Base-by-base conservation (phyloP, 2,113 vertebrate genomes). In the Notothenia rossii region DNA sequence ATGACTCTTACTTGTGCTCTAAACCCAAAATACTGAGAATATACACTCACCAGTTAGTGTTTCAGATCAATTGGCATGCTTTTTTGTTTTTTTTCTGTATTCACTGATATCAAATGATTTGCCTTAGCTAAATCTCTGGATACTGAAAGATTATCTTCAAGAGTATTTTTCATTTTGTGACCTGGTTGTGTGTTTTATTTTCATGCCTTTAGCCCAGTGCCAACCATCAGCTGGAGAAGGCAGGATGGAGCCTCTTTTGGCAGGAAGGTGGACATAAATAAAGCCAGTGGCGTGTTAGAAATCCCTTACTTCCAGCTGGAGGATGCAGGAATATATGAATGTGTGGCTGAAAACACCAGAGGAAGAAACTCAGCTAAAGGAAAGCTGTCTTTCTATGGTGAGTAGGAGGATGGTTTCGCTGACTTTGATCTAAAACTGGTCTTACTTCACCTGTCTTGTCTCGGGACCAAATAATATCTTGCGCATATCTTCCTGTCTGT, bases 251-350 rank as follows among this genome's bases (percentile, higher is more conserved):
- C 93, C 51, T 91, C 95, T 0, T 94, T 98, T 54, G 94, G 96
- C 12, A 94, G 96, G 84, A 99, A 98, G 75, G 96, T 97, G 64
- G 93, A 97, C 65, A 89, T 96, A 10, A 96, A 96, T 89, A 95
- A 96, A 62, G 96, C 96, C 0, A 96, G 94, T 0, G 96, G 96
- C 7, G 95, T 97, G 25, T 94, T 98, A 2, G 97, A 98, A 87
- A 97, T 99, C 85, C 97, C 97, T 36, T 98, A 97, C 64, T 98
- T 99, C 75, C 97, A 97, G 88, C 97, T 96, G 67, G 97, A 98
- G 59, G 98, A 99, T 7, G 93, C 97, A 0, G 97, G 97, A 0
- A 75, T 82, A 3, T 99, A 99, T 2, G 98, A 99, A 55, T 99
- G 97, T 2, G 89, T 97, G 29, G 97, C 97, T 48, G 98, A 98